Evolutionary conservation across 2,888 invertebrate genomes (phyloP), one percentile per base, ranked within the genome.

Genomic region (Catocala fraxini): DNA sequence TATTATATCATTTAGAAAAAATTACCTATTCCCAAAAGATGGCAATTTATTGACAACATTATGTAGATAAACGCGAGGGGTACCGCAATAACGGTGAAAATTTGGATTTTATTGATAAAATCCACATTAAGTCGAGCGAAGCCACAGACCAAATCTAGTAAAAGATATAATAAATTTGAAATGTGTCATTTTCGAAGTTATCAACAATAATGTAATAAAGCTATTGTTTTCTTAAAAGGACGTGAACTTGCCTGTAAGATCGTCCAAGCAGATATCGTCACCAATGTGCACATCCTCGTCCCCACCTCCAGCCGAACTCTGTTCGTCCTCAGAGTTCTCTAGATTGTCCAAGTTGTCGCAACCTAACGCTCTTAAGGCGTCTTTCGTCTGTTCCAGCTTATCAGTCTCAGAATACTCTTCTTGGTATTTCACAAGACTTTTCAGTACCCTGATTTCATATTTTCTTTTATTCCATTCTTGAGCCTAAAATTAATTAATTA

Each of bases 191-290:
- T n/a, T n/a, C n/a, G n/a, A n/a, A n/a, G n/a, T n/a, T n/a, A n/a
- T n/a, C n/a, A n/a, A n/a, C n/a, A n/a, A n/a, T n/a, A n/a, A n/a
- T n/a, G n/a, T n/a, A n/a, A 25, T 25, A 25, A 25, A 3, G 25
- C 25, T 25, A 25, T 25, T 25, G 3, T 3, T 25, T 25, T 25
- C 3, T 42, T 33, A 25, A 39, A 48, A n/a, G 7, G n/a, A 6
- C 11, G 46, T 13, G 6, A 15, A 51, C 54, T 47, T 89, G 95
- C 96, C 97, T 66, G 96, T 96, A 10, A 97, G 92, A 72, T 97
- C 96, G 41, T 97, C 96, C 48, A 97, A 92, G 72, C 96, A 96
- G 52, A 97, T 95, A 75, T 97, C 96, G 63, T 96, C 95, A 0
- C 96, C 97, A 73, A 97, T 95, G 68, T 96, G 95, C 0, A 95